These are phyloP conservation scores for Drosophila kanapiae DNA, from an alignment of 1,140 invertebrate species.

Conservation along the genomic window DNA sequence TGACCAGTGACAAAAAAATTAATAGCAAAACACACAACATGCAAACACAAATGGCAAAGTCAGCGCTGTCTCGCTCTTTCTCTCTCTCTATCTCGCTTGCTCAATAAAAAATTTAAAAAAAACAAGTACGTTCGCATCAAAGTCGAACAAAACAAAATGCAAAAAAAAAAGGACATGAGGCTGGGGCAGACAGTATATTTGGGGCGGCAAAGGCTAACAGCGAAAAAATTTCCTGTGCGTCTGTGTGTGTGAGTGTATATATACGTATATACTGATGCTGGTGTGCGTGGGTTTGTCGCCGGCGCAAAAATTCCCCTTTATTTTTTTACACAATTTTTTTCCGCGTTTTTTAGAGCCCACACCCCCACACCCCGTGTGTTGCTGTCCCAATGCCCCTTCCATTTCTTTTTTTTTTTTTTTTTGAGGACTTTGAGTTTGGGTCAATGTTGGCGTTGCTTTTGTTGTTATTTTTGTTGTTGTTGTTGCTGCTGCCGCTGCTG, in stretches of 20 bases:
- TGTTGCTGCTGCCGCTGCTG: constrained; percentile 38
- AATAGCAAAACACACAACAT: constrained; percentile 29
- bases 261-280: constrained; percentile 15
- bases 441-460: constrained; percentile 72
- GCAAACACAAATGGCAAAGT: constrained; percentile 52
- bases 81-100: constrained; percentile 2
- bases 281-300: constrained; percentile 69
- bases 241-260: constrained; percentile 42
- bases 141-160: constrained; percentile 80
- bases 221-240: constrained; percentile 70
- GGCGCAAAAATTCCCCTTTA: constrained; percentile 79
- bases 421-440: constrained; percentile 69
- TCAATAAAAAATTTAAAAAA: constrained; percentile 29
- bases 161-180: constrained; percentile 47
- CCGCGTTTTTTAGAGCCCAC: constrained; percentile 80
- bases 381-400: constrained; percentile 4
- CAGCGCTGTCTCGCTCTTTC: constrained; percentile 20
- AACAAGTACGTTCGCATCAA: constrained; percentile 57
- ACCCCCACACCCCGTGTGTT: constrained; percentile 5
- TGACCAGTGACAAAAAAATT: constrained; percentile 28
- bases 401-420: neutral
- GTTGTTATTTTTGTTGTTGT: constrained; percentile 20
- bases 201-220: constrained; percentile 77
- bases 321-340: constrained; percentile 80
- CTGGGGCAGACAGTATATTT: constrained; percentile 54